Evolutionary conservation across 2,797 vertebrate genomes (phyloP).

Genomic region (Lacerta agilis): DNA sequence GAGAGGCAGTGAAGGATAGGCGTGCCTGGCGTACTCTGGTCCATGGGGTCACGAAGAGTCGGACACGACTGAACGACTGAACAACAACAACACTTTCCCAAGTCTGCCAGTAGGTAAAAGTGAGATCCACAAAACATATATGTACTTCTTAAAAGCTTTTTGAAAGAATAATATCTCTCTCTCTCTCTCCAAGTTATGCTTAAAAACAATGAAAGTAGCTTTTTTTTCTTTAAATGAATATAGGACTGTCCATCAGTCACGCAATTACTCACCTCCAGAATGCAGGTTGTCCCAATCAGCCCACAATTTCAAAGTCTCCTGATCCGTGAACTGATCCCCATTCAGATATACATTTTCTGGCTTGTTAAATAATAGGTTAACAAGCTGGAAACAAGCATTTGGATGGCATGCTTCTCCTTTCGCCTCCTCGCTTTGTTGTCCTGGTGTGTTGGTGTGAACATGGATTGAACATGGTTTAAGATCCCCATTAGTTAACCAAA

Average conservation of each 20-base stretch:
- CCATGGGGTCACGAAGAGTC: too few species aligned
- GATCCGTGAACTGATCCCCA: neutral
- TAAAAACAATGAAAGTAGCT: neutral
- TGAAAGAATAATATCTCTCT: neutral
- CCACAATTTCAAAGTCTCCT: neutral
- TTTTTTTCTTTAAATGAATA: neutral
- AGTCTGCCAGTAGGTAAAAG: neutral
- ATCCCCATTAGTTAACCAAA: neutral
- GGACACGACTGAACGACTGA: too few species aligned
- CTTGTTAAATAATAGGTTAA: neutral
- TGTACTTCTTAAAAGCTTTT: neutral
- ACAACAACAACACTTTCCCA: too few species aligned
- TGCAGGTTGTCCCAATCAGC: neutral
- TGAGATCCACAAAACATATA: neutral
- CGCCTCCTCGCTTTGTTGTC: neutral
- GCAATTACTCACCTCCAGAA: neutral
- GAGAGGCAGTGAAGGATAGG: too few species aligned
- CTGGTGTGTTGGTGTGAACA: neutral
- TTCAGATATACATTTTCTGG: neutral
- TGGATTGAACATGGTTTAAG: neutral
- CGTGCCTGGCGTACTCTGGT: too few species aligned
- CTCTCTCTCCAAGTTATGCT: neutral
- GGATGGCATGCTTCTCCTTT: neutral
- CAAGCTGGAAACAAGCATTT: neutral
- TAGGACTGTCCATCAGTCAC: neutral